Evolutionary conservation across 2,888 invertebrate species (phyloP), one percentile per base, ranked within the genome.

Genomic region (Agriopis aurantiaria): DNA sequence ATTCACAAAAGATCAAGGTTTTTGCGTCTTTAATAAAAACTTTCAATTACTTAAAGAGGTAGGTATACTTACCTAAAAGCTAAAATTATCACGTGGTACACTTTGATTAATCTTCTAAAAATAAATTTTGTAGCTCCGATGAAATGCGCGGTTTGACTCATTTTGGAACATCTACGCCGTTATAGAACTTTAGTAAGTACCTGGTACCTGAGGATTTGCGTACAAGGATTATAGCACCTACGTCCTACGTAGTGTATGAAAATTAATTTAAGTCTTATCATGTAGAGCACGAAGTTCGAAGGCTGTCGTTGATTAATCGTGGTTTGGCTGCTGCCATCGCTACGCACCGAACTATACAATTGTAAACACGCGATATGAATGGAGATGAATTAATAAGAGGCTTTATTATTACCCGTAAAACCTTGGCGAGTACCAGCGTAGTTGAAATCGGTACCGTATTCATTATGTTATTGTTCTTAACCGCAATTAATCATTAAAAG

Each of bases 261-360:
- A 83, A 87, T 85, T 85, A 83, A 83, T 79, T 82, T 82, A 74
- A 78, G 80, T 78, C 79, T 84, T 85, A 82, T 81, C 80, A 87
- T 86, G 83, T 84, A 76, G 82, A 82, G 80, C 84, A 84, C 83
- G 79, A 80, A 83, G 79, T 86, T 85, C 78, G 86, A 87, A 86
- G 88, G 88, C 80, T 85, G 75, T 74, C 78, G 84, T 84, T 89
- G 88, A 90, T 90, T 89, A 90, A 90, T 90, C 81, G 84, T 81
- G 83, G 83, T 82, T 82, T 82, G 79, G 80, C 83, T 75, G 74
- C 75, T 75, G 76, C 69, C 80, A 81, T 76, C 72, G 71, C 72
- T 62, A 57, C 61, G 68, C 68, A 68, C 67, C 55, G 33, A 62
- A 65, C 69, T 73, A 73, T 74, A 74, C 60, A 68, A 76, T 75